Conservation (phyloP, 2,888 invertebrate genomes). For the Nephrotoma guestfalica region DNA sequence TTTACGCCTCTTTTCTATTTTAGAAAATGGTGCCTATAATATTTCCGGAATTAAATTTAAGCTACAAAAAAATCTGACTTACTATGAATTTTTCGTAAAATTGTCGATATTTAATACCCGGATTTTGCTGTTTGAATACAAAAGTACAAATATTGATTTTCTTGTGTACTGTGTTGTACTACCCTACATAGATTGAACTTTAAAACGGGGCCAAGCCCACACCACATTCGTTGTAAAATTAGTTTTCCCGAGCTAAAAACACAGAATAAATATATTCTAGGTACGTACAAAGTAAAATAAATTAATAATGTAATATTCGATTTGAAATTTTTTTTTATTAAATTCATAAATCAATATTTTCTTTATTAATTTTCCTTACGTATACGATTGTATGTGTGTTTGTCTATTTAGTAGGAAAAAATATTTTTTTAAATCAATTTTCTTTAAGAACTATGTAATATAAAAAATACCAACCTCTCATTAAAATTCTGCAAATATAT, state of each 20-base stretch:
- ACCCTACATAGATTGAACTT: no score
- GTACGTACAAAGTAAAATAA: not conserved
- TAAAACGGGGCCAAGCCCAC: no score
- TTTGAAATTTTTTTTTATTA: not conserved
- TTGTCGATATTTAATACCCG: no score
- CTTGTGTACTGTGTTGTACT: no score
- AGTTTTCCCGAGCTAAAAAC: not conserved
- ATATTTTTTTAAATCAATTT: not conserved
- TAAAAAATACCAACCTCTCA: not conserved
- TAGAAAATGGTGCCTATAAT: no score
- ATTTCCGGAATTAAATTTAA: no score
- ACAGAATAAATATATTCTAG: not conserved
- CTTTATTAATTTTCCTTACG: not conserved
- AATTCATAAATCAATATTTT: not conserved
- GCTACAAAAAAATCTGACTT: no score
- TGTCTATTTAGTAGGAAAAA: not conserved
- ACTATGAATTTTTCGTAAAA: no score
- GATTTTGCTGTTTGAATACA: no score
- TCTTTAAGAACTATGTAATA: not conserved
- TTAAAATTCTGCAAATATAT: conserved; percentile 32
- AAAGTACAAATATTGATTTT: no score
- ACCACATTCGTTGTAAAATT: not conserved
- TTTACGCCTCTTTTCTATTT: no score
- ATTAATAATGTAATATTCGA: not conserved
- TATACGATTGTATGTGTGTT: not conserved